A percentile compares a stretch with the other conserved stretches of the same genome.
Evolutionary conservation across 2,113 vertebrate genomes (phyloP).

Genomic region (Thamnophis sirtalis): DNA sequence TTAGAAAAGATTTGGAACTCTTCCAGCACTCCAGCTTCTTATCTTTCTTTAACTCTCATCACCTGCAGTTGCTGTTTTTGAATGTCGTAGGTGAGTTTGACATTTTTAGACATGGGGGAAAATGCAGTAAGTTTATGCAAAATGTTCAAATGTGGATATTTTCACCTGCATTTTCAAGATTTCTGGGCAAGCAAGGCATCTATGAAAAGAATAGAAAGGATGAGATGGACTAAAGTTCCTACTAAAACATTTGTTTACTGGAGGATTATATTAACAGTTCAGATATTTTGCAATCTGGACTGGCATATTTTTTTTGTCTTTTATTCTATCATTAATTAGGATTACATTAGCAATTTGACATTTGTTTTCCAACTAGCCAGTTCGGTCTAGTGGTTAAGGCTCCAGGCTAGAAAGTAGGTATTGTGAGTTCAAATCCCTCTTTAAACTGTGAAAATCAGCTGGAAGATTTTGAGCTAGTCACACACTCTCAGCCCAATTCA

Average conservation of each 20-base stretch:
- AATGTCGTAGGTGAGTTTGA: not conserved
- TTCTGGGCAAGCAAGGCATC: no score
- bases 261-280: not conserved
- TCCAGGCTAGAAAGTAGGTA: not conserved
- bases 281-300: not conserved
- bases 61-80: not conserved
- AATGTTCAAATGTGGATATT: not conserved
- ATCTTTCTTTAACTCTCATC: not conserved
- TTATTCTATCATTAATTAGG: not conserved
- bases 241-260: not conserved
- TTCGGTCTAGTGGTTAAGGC: not conserved
- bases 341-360: not conserved
- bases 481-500: not conserved
- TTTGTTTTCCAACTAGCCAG: not conserved
- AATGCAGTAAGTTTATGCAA: not conserved
- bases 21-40: not conserved
- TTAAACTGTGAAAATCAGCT: not conserved
- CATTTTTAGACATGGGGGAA: not conserved
- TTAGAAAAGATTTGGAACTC: not conserved
- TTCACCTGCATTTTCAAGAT: not conserved
- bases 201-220: not conserved
- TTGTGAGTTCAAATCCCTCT: not conserved
- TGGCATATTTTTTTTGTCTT: not conserved
- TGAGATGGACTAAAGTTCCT: not conserved
- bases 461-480: not conserved